phyloP scores from a whole-genome alignment of 2,113 vertebrate species.

The Malurus elegans region DNA sequence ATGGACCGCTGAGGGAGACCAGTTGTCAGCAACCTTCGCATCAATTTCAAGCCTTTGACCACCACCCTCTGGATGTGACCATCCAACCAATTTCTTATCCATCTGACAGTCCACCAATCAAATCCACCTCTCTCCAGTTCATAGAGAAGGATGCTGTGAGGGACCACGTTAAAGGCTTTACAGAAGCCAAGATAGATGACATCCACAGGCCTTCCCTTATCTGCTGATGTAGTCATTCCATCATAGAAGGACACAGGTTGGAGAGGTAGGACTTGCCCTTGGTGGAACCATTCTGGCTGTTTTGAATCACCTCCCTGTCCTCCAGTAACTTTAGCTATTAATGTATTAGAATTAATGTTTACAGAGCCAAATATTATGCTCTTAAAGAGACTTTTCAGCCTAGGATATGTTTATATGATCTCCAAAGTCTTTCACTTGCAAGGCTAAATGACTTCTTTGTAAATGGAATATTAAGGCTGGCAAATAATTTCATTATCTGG shows the following conservation, averaged over 20 bases:
- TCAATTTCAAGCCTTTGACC: not conserved
- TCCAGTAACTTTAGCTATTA: not conserved
- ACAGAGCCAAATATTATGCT: conserved; percentile 38
- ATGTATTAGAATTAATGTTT: conserved; percentile 55
- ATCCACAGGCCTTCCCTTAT: not conserved
- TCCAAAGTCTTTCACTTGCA: conserved; percentile 71
- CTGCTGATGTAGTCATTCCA: not conserved
- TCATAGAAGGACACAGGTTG: not conserved
- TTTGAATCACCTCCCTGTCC: not conserved
- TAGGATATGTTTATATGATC: conserved; percentile 74
- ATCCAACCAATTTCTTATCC: not conserved
- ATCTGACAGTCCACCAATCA: not conserved
- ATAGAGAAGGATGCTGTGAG: not conserved
- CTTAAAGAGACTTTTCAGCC: conserved; percentile 51
- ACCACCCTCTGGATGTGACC: not conserved
- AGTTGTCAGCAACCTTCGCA: not conserved
- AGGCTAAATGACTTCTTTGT: conserved; percentile 73
- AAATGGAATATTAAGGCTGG: conserved; percentile 51
- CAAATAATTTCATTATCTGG: conserved; percentile 70
- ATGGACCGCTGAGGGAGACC: not conserved
- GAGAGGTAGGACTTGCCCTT: rapidly evolving
- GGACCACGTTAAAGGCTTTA: not conserved
- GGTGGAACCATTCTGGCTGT: not conserved
- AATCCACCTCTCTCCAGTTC: not conserved
- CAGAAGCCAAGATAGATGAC: not conserved